Conservation (phyloP, 2,113 vertebrate species). For the Cepphus grylle region DNA sequence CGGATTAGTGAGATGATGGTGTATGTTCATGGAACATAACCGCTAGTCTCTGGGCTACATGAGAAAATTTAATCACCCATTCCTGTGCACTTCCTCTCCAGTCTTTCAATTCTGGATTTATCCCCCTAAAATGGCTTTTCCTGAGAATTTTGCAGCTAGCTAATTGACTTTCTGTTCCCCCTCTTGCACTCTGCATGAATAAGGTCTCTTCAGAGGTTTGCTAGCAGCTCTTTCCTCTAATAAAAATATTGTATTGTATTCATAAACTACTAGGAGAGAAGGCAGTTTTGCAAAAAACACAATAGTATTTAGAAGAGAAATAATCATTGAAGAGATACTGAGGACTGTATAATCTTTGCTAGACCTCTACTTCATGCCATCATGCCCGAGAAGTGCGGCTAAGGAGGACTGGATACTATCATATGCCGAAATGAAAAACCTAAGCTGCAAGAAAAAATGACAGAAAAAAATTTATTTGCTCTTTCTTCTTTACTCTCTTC, state of each 20-base stretch:
- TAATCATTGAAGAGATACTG: neutral
- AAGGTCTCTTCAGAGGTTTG: neutral
- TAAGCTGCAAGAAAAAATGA: neutral
- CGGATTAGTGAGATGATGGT: neutral
- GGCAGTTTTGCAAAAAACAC: neutral
- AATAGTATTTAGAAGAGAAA: neutral
- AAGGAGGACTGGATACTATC: neutral
- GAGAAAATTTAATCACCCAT: neutral
- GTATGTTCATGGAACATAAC: neutral
- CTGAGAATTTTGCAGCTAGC: neutral
- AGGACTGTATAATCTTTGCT: neutral
- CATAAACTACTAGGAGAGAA: neutral
- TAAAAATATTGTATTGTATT: neutral
- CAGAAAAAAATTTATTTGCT: neutral
- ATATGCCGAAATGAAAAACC: neutral
- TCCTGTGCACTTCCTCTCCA: neutral
- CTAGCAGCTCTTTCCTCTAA: neutral
- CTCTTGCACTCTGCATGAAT: neutral
- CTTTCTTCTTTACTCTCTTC: neutral
- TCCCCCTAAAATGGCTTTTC: neutral
- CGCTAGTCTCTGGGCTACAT: neutral
- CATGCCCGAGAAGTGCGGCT: neutral
- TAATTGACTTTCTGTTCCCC: conserved; percentile 16
- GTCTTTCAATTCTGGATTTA: neutral
- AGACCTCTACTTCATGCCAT: neutral